Evolutionary conservation across 1,140 invertebrate species (phyloP).

Genomic region (Drosophila mojavensis): DNA sequence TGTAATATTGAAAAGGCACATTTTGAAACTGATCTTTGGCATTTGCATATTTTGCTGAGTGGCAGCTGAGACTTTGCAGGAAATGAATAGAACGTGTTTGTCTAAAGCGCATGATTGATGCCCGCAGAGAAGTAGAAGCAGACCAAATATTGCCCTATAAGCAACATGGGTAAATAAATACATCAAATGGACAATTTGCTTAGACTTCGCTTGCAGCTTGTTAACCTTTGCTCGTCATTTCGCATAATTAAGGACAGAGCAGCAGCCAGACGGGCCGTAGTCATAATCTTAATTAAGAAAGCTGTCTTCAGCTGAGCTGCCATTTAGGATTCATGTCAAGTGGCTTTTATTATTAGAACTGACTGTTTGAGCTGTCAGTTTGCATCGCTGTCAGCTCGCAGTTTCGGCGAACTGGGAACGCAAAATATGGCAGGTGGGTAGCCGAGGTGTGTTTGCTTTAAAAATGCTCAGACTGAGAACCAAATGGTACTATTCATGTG

Average conservation of each 20-base stretch:
- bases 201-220: background rate
- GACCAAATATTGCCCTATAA: too few species aligned
- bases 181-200: too few species aligned
- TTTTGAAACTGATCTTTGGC: constrained; percentile 15
- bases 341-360: constrained; percentile 15
- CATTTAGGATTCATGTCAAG: constrained; percentile 14
- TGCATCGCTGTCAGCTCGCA: constrained; percentile 10
- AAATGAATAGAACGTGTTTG: too few species aligned
- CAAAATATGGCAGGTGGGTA: background rate
- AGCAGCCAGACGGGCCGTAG: too few species aligned
- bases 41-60: constrained; percentile 4
- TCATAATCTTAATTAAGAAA: constrained; percentile 16
- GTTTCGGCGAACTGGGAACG: background rate
- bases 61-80: background rate
- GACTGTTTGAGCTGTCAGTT: constrained; percentile 6
- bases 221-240: background rate
- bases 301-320: constrained; percentile 5
- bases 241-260: background rate
- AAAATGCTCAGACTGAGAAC: constrained; percentile 22
- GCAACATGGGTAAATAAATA: too few species aligned
- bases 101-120: too few species aligned
- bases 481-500: constrained; percentile 13
- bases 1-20: constrained; percentile 2
- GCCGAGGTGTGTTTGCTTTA: constrained; percentile 9
- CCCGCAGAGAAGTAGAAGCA: too few species aligned